A percentile compares a stretch with the other conserved stretches of the same genome.
These are phyloP conservation scores for Hyperoplus lanceolatus DNA, from an alignment of 2,797 vertebrate species.

Conservation along the genomic window DNA sequence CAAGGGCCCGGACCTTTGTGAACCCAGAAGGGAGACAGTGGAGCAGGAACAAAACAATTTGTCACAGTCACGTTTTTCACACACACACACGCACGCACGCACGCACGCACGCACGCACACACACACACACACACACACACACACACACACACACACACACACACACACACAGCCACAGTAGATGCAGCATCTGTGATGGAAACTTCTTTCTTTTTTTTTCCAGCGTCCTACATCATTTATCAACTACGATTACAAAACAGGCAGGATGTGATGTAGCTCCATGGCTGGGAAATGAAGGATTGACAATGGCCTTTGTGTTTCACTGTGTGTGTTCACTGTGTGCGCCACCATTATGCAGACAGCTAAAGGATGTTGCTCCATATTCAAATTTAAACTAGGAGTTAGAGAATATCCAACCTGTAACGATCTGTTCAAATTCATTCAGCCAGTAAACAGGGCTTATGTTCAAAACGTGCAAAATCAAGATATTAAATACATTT, in stretches of 20 bases:
- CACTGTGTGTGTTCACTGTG: not conserved
- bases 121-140: constrained; percentile 30
- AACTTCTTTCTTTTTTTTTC: constrained; percentile 50
- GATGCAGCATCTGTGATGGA: constrained; percentile 42
- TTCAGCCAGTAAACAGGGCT: not conserved
- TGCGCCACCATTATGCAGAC: not conserved
- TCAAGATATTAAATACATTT: too few relatives aligned
- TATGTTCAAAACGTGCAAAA: too few relatives aligned
- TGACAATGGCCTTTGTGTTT: not conserved
- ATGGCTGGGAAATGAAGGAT: not conserved
- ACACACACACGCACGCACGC: constrained; percentile 29
- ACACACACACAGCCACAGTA: constrained; percentile 20
- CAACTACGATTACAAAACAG: constrained; percentile 8
- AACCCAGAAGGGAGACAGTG: constrained; percentile 52
- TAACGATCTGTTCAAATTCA: not conserved
- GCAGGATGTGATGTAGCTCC: not conserved
- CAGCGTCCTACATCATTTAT: constrained; percentile 50
- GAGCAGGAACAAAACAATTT: constrained; percentile 74
- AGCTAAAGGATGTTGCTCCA: too few relatives aligned
- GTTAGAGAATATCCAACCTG: not conserved
- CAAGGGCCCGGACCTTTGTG: constrained; percentile 71
- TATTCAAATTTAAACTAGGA: too few relatives aligned
- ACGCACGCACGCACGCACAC: constrained; percentile 28
- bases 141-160: constrained; percentile 29
- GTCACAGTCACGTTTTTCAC: constrained; percentile 62